A percentile compares a stretch with the other conserved stretches of the same genome.
Evolutionary conservation across 2,113 vertebrate genomes (phyloP).

Genomic region (zebrafish (Danio rerio)): DNA sequence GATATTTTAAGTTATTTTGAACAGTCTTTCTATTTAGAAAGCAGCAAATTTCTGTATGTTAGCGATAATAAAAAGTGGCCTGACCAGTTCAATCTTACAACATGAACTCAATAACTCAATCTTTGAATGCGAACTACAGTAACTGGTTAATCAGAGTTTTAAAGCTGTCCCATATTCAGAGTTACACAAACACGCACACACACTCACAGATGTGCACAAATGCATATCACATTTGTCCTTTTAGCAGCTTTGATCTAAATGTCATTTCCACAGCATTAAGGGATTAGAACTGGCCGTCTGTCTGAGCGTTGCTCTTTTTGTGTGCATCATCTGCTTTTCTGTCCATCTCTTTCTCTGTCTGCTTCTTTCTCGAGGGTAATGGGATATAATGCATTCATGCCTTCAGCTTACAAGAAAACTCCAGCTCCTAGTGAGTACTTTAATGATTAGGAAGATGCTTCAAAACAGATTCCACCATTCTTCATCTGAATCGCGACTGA

Average conservation of each 20-base stretch:
- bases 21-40: no score
- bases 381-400: slow-evolving; percentile 18
- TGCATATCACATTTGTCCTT: slow-evolving; percentile 17
- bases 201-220: background rate
- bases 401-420: background rate
- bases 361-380: slow-evolving; percentile 15
- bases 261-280: slow-evolving; percentile 30
- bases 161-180: background rate
- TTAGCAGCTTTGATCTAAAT: slow-evolving; percentile 36
- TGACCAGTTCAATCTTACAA: no score
- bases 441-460: slow-evolving; percentile 3
- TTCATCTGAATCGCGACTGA: background rate
- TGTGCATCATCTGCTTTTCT: slow-evolving; percentile 22
- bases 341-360: background rate
- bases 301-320: slow-evolving; percentile 33
- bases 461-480: background rate
- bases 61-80: no score
- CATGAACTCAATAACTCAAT: no score
- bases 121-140: background rate
- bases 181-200: background rate
- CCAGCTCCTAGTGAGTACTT: background rate
- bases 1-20: no score
- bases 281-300: slow-evolving; percentile 35
- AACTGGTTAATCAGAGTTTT: background rate
- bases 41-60: no score